Conservation (phyloP, 1,140 invertebrate species). For the Phymastichus coffea region DNA sequence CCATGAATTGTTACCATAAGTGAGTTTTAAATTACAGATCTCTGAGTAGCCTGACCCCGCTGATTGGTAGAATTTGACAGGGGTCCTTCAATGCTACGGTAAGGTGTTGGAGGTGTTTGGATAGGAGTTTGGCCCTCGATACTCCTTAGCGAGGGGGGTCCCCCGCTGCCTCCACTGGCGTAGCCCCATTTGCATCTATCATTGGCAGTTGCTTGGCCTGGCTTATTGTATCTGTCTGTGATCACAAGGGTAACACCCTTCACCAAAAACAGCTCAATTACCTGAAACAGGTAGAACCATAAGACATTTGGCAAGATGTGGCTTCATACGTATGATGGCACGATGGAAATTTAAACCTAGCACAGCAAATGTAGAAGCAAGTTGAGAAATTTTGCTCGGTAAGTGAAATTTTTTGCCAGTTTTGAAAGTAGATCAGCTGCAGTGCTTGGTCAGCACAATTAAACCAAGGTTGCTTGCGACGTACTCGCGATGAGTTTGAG, state of each 20-base stretch:
- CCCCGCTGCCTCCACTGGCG: constrained; percentile 51
- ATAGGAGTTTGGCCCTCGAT: constrained; percentile 49
- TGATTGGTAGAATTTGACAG: constrained; percentile 50
- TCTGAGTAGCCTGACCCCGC: constrained; percentile 51
- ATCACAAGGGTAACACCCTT: constrained; percentile 61
- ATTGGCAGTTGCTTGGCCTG: constrained; percentile 30
- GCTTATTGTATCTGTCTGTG: constrained; percentile 57
- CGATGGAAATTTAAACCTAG: too few species aligned
- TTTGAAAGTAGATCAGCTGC: too few species aligned
- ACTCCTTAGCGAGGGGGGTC: constrained; percentile 49
- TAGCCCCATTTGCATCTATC: constrained; percentile 51
- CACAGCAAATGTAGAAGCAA: too few species aligned
- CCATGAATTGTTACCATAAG: not conserved
- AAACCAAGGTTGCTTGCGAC: too few species aligned
- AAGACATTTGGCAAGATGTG: constrained; percentile 16
- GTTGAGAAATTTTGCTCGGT: too few species aligned
- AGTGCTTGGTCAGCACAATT: too few species aligned
- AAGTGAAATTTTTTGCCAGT: too few species aligned
- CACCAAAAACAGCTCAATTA: constrained; percentile 61
- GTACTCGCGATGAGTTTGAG: too few species aligned
- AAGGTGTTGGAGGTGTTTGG: constrained; percentile 51
- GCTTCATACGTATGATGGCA: not conserved
- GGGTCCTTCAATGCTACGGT: constrained; percentile 51
- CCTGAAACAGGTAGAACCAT: constrained; percentile 44
- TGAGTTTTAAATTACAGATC: constrained; percentile 48